Evolutionary conservation across 1,140 invertebrate genomes (phyloP).

Genomic region (Drosophila dunni): DNA sequence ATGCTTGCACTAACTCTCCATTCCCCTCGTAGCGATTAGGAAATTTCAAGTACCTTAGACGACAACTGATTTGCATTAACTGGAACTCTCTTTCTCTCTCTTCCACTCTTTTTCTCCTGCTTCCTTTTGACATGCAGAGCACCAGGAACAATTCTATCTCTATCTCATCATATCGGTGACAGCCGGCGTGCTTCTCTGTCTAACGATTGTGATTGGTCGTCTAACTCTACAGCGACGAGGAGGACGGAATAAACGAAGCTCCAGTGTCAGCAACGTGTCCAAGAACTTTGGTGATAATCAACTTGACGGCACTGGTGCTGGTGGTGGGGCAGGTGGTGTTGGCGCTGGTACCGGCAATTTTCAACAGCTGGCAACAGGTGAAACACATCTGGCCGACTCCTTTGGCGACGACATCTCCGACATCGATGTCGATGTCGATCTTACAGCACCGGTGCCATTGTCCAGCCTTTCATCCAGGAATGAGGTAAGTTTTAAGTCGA

Average conservation of each 20-base stretch:
- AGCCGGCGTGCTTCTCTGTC: constrained; percentile 88
- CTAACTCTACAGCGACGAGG: constrained; percentile 87
- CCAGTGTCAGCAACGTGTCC: constrained; percentile 51
- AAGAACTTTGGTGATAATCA: constrained; percentile 47
- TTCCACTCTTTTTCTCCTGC: constrained; percentile 1
- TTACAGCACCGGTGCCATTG: constrained; percentile 87
- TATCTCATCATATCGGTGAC: constrained; percentile 91
- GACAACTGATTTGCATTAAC: constrained; percentile 30
- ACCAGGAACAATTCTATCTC: constrained; percentile 91
- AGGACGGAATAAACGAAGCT: constrained; percentile 82
- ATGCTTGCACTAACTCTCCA: constrained; percentile 37
- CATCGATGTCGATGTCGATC: constrained; percentile 90
- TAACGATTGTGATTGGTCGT: constrained; percentile 88
- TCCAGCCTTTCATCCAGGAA: constrained; percentile 79
- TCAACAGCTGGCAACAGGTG: constrained; percentile 85
- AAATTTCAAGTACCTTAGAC: constrained; percentile 15
- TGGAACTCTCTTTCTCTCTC: neutral
- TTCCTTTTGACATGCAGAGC: constrained; percentile 86
- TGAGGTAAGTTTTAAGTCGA: constrained; percentile 60
- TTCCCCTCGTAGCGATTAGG: constrained; percentile 16
- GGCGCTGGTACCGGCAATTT: constrained; percentile 79
- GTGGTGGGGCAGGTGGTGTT: constrained; percentile 3
- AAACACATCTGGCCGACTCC: constrained; percentile 88
- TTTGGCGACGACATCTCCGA: constrained; percentile 90
- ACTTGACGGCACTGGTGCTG: constrained; percentile 17